A percentile compares a stretch with the other conserved stretches of the same genome.
These are phyloP conservation scores for Andricus curvator DNA, from an alignment of 2,888 invertebrate genomes.

Conservation along the genomic window DNA sequence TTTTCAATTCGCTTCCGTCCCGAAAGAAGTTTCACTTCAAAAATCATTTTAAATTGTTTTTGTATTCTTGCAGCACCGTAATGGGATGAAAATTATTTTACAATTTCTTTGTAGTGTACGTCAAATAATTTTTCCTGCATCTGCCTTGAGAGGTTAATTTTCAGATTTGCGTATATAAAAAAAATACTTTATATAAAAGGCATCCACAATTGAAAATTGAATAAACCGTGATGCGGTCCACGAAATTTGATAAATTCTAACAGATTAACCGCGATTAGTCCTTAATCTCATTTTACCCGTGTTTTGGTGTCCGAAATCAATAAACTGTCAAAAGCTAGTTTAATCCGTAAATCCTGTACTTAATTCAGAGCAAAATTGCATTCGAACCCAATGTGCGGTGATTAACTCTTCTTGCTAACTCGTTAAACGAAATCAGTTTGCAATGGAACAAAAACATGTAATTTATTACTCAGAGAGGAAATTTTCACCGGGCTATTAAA, in stretches of 20 bases:
- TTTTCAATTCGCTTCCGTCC: no score
- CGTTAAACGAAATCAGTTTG: neutral
- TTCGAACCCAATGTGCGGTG: neutral
- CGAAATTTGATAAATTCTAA: neutral
- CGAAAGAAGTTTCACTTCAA: no score
- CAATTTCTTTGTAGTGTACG: no score
- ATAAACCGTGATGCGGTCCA: neutral
- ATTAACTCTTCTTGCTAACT: slow-evolving; percentile 3
- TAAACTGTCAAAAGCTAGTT: slow-evolving; percentile 12
- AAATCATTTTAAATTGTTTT: no score
- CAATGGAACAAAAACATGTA: neutral
- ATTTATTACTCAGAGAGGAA: neutral
- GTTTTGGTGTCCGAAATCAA: slow-evolving; percentile 15
- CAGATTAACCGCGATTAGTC: neutral
- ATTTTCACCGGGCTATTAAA: neutral
- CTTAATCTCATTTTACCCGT: neutral
- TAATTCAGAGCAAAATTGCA: slow-evolving; percentile 4
- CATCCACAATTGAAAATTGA: neutral
- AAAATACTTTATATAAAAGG: no score
- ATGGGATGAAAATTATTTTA: no score
- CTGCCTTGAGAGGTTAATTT: no score
- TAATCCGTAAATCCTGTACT: neutral
- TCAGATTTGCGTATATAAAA: no score
- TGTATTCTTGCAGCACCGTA: no score
- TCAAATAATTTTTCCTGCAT: no score